These are phyloP conservation scores for Lutjanus campechanus DNA, from an alignment of 2,797 vertebrate species.

Conservation along the genomic window DNA sequence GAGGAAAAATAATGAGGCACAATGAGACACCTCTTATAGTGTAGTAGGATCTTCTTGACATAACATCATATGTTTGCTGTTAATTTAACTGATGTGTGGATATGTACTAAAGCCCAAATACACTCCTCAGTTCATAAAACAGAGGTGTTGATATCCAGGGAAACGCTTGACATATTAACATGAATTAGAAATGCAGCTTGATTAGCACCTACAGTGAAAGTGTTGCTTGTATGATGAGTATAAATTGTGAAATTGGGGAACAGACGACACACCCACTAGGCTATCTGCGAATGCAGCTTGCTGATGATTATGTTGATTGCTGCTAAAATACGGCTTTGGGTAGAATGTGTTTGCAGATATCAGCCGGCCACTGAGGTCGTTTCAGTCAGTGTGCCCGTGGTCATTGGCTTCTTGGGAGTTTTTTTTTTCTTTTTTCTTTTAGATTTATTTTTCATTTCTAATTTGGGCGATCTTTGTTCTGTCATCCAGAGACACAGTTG, in stretches of 20 bases:
- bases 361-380: constrained; percentile 24
- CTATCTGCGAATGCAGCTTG: constrained; percentile 35
- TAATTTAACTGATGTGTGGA: constrained; percentile 18
- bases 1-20: constrained; percentile 50
- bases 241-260: constrained; percentile 45
- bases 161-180: constrained; percentile 36
- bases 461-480: constrained; percentile 66
- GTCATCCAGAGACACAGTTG: constrained; percentile 53
- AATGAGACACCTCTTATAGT: constrained; percentile 3
- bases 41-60: constrained; percentile 18
- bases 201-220: constrained; percentile 39
- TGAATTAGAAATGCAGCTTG: constrained; percentile 38
- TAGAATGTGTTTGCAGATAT: constrained; percentile 40
- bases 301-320: constrained; percentile 47
- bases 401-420: constrained; percentile 26
- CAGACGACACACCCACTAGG: constrained; percentile 33
- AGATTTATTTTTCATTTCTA: constrained; percentile 62
- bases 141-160: constrained; percentile 21
- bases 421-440: neutral
- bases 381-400: constrained; percentile 7
- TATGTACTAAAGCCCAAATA: neutral
- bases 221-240: constrained; percentile 48
- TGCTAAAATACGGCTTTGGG: constrained; percentile 41
- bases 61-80: constrained; percentile 16
- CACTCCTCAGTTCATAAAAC: constrained; percentile 6